Evolutionary conservation across 2,113 vertebrate species (phyloP), one percentile per base, ranked within the genome.

Genomic region (Cettia cetti): DNA sequence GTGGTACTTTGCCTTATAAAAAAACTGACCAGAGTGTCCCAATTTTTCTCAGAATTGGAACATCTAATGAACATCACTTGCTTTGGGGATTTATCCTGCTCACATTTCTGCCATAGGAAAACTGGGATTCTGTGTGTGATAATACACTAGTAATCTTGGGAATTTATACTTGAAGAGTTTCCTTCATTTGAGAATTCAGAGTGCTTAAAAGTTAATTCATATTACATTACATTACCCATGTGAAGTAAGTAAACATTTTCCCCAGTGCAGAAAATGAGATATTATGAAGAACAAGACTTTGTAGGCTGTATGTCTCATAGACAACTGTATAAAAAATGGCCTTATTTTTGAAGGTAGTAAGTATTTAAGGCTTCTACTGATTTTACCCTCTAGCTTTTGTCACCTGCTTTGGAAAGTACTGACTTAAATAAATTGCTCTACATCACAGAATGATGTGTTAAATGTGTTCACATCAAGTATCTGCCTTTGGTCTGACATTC

Each of bases 41-140:
- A 93, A 2, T 89, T 95, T 97, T 90, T 91, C 35, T 95, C 52
- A 68, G 92, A 96, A 83, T 6, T 94, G 80, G 80, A 93, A 70
- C 64, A 71, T 54, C 54, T 92, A 63, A 80, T 50, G 66, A 89
- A 90, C 30, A 64, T 60, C 40, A 40, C 28, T 92, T 89, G 39
- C 86, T 95, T 94, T 82, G 64, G 76, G 72, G 47, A 94, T 86
- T 95, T 93, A 72, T 94, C 77, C 52, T 86, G 45, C 52, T 94
- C 56, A 75, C 22, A 68, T 82, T 92, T 83, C 44, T 90, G 60
- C 77, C 52, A 89, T 26, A 90, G 79, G 60, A 66, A 81, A 89
- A 83, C 76, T 74, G 75, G 54, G 35, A 83, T 90, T 95, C 21
- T 81, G 24, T 77, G 44, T 68, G 39, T 83, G 64, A 82, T 79